Evolutionary conservation across 2,797 vertebrate species (phyloP), one percentile per base, ranked within the genome.

Genomic region (Microchirus variegatus): DNA sequence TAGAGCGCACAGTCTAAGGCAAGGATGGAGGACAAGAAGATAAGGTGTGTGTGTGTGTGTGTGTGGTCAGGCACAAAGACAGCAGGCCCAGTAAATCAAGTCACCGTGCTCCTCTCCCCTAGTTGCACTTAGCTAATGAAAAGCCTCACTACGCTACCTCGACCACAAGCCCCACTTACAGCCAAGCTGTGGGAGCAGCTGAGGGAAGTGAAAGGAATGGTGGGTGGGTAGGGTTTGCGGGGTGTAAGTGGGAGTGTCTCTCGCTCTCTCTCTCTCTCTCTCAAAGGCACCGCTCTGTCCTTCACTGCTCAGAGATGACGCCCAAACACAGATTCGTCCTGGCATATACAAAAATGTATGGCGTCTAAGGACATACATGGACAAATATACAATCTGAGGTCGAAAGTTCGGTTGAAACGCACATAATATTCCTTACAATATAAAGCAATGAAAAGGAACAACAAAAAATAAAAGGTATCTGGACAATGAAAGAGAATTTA

Each of bases 101-200:
- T 58, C 72, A 60, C 44, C 31, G 12, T 67, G 80, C 76, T 87
- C 76, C 63, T 85, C 86, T 90, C 83, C 63, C 77, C 70, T 73
- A 78, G 83, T 85, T 87, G 86, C 86, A 92, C 89, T 91, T 90
- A 91, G 90, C 89, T 91, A 90, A 92, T 91, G 87, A 90, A 91
- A 91, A 87, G 82, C 83, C 85, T 85, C 84, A 69, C 85, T 70
- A 77, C 52, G 11, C 74, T 83, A 77, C 75, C 77, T 75, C 68
- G 40, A 85, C 82, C 64, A 37, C 66, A 65, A 90, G 31, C 87
- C 89, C 85, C 87, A 88, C 87, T 91, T 90, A 88, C 67, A 81
- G 68, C 68, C 58, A 38, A 77, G 73, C 70, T 26, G 68, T 35
- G 53, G 71, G 52, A 49, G 67, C 61, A 44, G 49, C n/a, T n/a